These are phyloP conservation scores for Anolis apletophallus DNA, from an alignment of 2,797 vertebrate genomes.

Conservation along the genomic window DNA sequence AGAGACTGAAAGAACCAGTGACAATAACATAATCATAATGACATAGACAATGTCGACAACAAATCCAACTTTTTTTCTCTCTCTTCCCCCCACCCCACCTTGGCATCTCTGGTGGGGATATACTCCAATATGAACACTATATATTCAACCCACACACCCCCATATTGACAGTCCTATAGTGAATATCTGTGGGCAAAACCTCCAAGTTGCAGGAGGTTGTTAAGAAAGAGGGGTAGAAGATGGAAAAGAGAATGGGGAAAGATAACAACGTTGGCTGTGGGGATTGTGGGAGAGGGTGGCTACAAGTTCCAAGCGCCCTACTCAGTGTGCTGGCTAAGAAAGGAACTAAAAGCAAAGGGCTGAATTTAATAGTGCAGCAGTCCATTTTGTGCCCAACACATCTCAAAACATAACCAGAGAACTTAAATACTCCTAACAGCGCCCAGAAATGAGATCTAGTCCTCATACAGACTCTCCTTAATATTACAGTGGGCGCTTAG, in stretches of 20 bases:
- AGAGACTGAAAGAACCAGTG: background rate
- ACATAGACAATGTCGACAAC: background rate
- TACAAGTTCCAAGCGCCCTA: too few relatives aligned
- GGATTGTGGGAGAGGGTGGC: too few relatives aligned
- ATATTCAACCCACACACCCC: background rate
- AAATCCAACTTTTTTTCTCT: background rate
- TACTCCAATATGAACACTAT: background rate
- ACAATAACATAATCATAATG: background rate
- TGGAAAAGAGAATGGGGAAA: too few relatives aligned
- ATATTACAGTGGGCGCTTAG: background rate
- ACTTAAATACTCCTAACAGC: background rate
- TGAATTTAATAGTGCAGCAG: fast-evolving
- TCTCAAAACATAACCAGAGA: background rate
- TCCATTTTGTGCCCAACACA: background rate
- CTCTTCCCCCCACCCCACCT: too few relatives aligned
- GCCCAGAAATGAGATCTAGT: background rate
- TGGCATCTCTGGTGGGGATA: conserved; percentile 1
- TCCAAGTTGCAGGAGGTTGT: background rate
- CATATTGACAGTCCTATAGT: background rate
- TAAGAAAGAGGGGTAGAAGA: background rate
- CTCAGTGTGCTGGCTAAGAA: background rate
- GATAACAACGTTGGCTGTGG: too few relatives aligned
- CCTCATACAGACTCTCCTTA: background rate
- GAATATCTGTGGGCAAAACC: background rate
- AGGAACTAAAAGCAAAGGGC: background rate